A percentile compares a stretch with the other conserved stretches of the same genome.
phyloP scores from a whole-genome alignment of 2,888 invertebrate species.

The Parapristionchus giblindavisi region DNA sequence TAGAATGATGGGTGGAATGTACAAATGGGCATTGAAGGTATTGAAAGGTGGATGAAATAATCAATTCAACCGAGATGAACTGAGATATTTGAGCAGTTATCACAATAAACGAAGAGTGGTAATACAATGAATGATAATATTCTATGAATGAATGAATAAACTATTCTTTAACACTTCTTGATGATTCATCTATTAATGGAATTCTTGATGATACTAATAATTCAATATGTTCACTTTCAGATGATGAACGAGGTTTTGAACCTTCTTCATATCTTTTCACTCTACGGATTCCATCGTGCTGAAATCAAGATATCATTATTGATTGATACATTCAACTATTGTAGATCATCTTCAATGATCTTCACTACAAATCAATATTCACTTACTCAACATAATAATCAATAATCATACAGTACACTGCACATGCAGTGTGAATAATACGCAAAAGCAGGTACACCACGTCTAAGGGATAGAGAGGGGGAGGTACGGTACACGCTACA shows the following conservation, averaged over 20 bases:
- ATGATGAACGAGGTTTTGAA: constrained; percentile 20
- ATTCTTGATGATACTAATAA: constrained; percentile 11
- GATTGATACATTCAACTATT: background rate
- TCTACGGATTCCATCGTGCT: constrained; percentile 20
- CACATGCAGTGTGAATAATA: background rate
- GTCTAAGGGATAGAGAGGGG: background rate
- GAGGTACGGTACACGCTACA: constrained; percentile 28
- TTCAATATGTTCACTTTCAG: constrained; percentile 27
- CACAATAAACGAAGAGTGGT: background rate
- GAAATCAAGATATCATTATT: background rate
- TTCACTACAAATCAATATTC: background rate
- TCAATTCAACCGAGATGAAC: background rate
- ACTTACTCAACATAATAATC: constrained; percentile 13
- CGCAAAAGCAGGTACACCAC: constrained; percentile 11
- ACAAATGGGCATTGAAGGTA: background rate
- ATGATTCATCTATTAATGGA: constrained; percentile 14
- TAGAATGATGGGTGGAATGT: background rate
- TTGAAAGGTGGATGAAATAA: background rate
- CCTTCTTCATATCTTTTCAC: constrained; percentile 23
- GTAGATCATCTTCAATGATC: background rate
- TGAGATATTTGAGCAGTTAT: background rate
- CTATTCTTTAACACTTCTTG: background rate
- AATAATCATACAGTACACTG: constrained; percentile 4
- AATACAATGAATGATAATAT: background rate
- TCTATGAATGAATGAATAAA: too few species aligned